These are phyloP conservation scores for Cyprinus carpio DNA, from an alignment of 2,113 vertebrate genomes.

Conservation along the genomic window DNA sequence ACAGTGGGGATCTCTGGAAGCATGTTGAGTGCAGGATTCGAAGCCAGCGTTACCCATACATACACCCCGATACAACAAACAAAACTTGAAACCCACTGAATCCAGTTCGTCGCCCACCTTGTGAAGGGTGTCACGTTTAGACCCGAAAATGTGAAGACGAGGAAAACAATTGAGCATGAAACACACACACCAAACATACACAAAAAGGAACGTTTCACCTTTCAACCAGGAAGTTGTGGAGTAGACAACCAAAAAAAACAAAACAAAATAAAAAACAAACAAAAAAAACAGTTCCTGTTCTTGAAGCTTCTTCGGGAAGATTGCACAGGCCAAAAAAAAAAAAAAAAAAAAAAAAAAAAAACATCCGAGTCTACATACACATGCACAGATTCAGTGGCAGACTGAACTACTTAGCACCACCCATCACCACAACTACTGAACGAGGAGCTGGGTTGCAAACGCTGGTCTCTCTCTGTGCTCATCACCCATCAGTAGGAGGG, in stretches of 20 bases:
- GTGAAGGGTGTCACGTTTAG: conserved; percentile 65
- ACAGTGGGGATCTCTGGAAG: conserved; percentile 63
- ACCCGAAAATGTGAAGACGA: conserved; percentile 54
- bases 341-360: background rate
- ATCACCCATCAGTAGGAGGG: conserved; percentile 42
- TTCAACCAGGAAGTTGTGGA: conserved; percentile 72
- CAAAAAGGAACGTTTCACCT: conserved; percentile 64
- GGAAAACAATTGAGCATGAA: background rate
- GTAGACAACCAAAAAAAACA: conserved; percentile 55
- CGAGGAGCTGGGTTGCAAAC: conserved; percentile 57
- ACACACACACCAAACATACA: background rate
- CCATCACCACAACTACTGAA: conserved; percentile 64
- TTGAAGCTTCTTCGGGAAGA: conserved; percentile 19
- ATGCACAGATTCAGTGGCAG: conserved; percentile 80
- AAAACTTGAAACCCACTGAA: conserved; percentile 61
- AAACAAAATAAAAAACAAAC: no score
- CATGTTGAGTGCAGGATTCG: conserved; percentile 65
- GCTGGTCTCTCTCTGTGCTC: conserved; percentile 72
- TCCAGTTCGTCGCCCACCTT: conserved; percentile 66
- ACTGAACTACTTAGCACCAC: conserved; percentile 69
- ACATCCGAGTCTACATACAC: conserved; percentile 58
- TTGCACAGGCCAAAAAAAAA: conserved; percentile 4
- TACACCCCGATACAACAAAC: background rate
- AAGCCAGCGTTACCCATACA: conserved; percentile 42
- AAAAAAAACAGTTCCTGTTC: conserved; percentile 46